These are phyloP conservation scores for Oxystoma pomonae DNA, from an alignment of 2,888 invertebrate species.

Conservation along the genomic window DNA sequence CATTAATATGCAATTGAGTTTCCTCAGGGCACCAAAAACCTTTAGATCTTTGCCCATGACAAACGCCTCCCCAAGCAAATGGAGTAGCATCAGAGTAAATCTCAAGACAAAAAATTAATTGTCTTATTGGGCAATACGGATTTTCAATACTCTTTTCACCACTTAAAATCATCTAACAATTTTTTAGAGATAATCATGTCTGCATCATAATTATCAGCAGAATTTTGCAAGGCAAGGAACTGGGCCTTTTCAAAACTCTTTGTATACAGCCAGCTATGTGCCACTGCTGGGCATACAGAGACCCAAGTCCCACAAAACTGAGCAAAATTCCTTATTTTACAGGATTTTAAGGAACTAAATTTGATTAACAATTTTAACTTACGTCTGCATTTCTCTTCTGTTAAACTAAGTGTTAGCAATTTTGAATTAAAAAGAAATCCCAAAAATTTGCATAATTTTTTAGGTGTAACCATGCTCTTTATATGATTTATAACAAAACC, in stretches of 20 bases:
- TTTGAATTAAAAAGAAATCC: too few species aligned
- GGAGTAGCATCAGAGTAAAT: slow-evolving; percentile 6
- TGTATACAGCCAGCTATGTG: slow-evolving; percentile 8
- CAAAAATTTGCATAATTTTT: too few species aligned
- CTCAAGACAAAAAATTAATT: background rate
- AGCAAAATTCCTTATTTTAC: too few species aligned
- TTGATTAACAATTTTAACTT: too few species aligned
- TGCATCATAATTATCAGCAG: background rate
- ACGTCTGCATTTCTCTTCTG: too few species aligned
- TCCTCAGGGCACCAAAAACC: background rate
- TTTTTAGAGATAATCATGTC: background rate
- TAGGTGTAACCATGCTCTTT: too few species aligned
- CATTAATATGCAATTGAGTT: slow-evolving; percentile 11
- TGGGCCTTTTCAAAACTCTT: background rate
- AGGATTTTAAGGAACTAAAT: too few species aligned
- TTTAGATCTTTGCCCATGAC: background rate
- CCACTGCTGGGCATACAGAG: too few species aligned
- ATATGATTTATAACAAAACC: too few species aligned
- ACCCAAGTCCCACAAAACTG: too few species aligned
- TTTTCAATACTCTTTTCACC: background rate
- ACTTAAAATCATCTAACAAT: background rate
- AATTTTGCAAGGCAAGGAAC: background rate
- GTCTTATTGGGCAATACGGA: slow-evolving; percentile 6
- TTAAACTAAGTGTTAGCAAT: too few species aligned
- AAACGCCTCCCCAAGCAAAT: slow-evolving; percentile 8